Conservation (phyloP, 2,113 vertebrate species). For the Spermophilus dauricus region DNA sequence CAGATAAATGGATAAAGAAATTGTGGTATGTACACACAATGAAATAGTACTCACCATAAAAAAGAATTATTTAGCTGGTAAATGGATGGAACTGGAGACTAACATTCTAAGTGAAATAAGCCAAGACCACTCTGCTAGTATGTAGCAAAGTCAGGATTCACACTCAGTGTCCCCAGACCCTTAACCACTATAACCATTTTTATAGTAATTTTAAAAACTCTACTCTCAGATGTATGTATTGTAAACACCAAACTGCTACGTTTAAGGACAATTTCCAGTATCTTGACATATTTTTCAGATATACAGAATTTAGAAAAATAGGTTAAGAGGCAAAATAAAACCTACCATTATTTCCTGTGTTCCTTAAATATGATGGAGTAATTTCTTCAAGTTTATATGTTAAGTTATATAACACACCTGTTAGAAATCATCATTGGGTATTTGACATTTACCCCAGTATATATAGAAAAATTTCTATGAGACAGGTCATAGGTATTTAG, state of each 20-base stretch:
- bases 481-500: background rate
- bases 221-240: background rate
- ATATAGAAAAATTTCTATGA: background rate
- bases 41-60: no score
- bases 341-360: background rate
- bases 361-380: background rate
- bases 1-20: no score
- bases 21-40: no score
- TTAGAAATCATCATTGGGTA: background rate
- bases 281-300: background rate
- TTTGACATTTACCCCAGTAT: background rate
- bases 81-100: no score
- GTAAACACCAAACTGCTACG: background rate
- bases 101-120: background rate
- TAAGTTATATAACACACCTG: background rate
- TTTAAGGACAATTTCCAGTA: background rate
- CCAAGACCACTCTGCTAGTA: background rate
- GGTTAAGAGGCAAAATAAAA: background rate
- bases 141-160: background rate
- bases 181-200: background rate
- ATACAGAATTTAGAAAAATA: constrained; percentile 12
- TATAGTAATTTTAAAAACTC: background rate
- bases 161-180: background rate
- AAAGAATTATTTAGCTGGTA: no score
- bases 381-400: background rate